These are phyloP conservation scores for Laterallus jamaicensis DNA, from an alignment of 2,113 vertebrate species.

Conservation along the genomic window DNA sequence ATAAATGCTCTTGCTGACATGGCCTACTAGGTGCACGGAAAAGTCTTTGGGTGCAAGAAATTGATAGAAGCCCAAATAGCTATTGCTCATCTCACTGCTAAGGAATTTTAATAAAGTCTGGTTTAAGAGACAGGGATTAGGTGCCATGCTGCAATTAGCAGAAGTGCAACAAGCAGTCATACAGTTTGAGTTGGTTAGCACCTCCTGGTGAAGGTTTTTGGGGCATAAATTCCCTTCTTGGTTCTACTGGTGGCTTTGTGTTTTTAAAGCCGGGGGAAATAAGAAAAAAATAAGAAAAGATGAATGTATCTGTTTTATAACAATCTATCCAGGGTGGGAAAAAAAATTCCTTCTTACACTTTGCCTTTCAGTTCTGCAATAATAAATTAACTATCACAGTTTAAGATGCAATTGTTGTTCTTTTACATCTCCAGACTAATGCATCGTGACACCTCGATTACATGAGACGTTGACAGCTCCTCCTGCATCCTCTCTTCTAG, in stretches of 20 bases:
- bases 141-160: neutral
- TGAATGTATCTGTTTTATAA: constrained; percentile 4
- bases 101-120: neutral
- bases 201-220: neutral
- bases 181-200: neutral
- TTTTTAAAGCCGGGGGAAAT: neutral
- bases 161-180: neutral
- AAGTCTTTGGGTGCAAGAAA: neutral
- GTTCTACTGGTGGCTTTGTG: neutral
- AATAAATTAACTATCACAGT: constrained; percentile 57
- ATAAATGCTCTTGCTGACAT: neutral
- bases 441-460: neutral
- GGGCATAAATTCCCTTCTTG: neutral
- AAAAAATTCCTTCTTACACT: neutral
- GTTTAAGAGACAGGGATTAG: constrained; percentile 7
- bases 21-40: neutral
- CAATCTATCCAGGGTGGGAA: neutral
- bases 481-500: neutral
- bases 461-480: neutral
- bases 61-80: neutral
- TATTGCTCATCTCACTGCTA: neutral
- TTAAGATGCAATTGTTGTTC: constrained; percentile 36
- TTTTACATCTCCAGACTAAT: constrained; percentile 33
- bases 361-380: constrained; percentile 33
- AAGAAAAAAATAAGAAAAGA: neutral